phyloP scores from a whole-genome alignment of 2,888 invertebrate genomes.

The Melinaea menophilus region DNA sequence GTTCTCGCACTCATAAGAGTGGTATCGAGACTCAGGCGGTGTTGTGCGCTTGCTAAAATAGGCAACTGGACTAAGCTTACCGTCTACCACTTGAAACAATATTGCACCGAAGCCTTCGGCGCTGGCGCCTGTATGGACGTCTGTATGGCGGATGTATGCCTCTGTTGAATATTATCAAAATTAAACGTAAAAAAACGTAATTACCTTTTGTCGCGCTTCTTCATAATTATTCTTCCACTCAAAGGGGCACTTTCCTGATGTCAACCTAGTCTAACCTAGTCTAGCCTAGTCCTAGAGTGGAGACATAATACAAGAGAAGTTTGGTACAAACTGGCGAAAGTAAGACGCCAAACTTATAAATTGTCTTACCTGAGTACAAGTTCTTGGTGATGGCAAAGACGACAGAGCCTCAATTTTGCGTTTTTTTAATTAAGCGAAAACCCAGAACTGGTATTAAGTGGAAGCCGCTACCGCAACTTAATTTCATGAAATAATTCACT shows the following conservation, averaged over 20 bases:
- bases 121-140: conserved; percentile 34
- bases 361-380: conserved; percentile 12
- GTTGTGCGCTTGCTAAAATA: no score
- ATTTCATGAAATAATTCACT: no score
- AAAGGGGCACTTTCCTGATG: conserved; percentile 10
- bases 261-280: not conserved
- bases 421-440: conserved; percentile 3
- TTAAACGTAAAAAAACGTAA: no score
- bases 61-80: no score
- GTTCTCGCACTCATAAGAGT: no score
- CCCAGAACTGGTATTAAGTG: no score
- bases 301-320: not conserved
- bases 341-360: conserved; percentile 27
- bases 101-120: conserved; percentile 30
- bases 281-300: conserved; percentile 7
- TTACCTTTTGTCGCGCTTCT: conserved; percentile 21
- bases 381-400: no score
- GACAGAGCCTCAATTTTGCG: no score
- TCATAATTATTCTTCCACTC: conserved; percentile 7
- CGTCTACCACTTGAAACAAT: conserved; percentile 10
- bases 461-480: no score
- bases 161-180: conserved; percentile 9
- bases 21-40: no score
- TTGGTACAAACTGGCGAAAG: conserved; percentile 13
- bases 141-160: not conserved